Base-by-base conservation (phyloP, 2,888 invertebrate genomes). In the Heteromurus nitidus region DNA sequence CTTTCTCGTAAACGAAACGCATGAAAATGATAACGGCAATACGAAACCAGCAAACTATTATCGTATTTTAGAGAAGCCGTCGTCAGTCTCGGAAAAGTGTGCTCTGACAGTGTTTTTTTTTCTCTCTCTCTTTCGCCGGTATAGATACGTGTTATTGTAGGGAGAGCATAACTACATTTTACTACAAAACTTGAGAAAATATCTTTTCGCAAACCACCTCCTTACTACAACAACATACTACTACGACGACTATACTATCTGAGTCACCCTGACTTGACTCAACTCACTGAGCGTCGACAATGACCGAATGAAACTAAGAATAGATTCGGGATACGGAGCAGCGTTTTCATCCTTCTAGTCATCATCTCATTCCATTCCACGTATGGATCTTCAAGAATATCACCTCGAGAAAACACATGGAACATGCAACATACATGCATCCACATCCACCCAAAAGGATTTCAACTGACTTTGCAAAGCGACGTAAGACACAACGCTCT, bases 291-390 rank as follows among this genome's bases (percentile, higher is more conserved):
- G 75, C 13, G 76, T 76, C 82, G 82, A 82, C 60, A 76, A 67
- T 72, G 60, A 72, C 82, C 82, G 82, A 82, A 50, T 72, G 72
- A 67, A 76, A 80, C 83, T 83, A 83, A 83, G 83, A 83, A 83
- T 83, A 83, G 83, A 83, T 80, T 83, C 76, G 80, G 80, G 28
- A 36, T 42, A 44, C 24, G 47, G 22, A 79, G 55, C 26, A 47
- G 30, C 24, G 13, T 24, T 2, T 30, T 75, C 24, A 28, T n/a
- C n/a, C n/a, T n/a, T n/a, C n/a, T n/a, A n/a, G n/a, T n/a, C n/a
- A n/a, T n/a, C n/a, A n/a, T n/a, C 22, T 62, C 44, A 24, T 67
- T 68, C 53, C 73, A 53, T 60, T 74, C 74, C 73, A 65, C 73
- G 68, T 68, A 74, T 69, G 75, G 74, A 64, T 74, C 30, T 69